Evolutionary conservation across 2,888 invertebrate genomes (phyloP).

Genomic region (Pseudanteris insignis): DNA sequence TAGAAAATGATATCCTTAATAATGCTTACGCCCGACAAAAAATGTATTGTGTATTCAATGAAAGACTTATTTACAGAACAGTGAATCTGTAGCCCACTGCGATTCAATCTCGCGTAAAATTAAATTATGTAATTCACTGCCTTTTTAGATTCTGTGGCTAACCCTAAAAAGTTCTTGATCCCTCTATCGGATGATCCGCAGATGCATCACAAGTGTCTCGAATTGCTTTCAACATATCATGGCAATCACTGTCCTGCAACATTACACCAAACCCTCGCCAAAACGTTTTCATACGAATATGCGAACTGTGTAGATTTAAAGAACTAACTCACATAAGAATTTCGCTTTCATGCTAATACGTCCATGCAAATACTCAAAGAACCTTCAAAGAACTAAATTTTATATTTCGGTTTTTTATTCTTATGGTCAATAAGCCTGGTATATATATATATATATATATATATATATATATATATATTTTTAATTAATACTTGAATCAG

Average conservation of each 20-base stretch:
- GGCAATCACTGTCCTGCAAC: slow-evolving; percentile 58
- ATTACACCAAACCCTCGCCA: slow-evolving; percentile 49
- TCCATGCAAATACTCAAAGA: slow-evolving; percentile 21
- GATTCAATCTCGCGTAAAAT: slow-evolving; percentile 59
- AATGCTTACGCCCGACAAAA: slow-evolving; percentile 22
- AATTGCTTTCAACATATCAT: slow-evolving; percentile 55
- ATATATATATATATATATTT: too few species aligned
- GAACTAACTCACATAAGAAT: slow-evolving; percentile 23
- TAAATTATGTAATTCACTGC: slow-evolving; percentile 62
- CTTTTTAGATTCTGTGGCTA: slow-evolving; percentile 44
- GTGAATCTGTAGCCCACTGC: slow-evolving; percentile 33
- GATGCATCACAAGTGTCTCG: slow-evolving; percentile 56
- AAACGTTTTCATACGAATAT: slow-evolving; percentile 39
- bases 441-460: not conserved
- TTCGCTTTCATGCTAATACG: slow-evolving; percentile 18
- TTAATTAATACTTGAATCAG: too few species aligned
- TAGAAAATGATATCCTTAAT: slow-evolving; percentile 10
- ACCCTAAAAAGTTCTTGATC: slow-evolving; percentile 45
- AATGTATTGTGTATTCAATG: slow-evolving; percentile 28
- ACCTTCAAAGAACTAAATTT: slow-evolving; percentile 4
- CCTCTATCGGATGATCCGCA: slow-evolving; percentile 56
- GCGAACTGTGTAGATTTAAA: slow-evolving; percentile 29
- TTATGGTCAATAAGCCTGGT: not conserved
- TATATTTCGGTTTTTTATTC: not conserved
- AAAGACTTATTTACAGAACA: slow-evolving; percentile 42